A percentile compares a stretch with the other conserved stretches of the same genome.
Evolutionary conservation across 2,797 vertebrate genomes (phyloP).

Genomic region (Petrocephalus sullivani): DNA sequence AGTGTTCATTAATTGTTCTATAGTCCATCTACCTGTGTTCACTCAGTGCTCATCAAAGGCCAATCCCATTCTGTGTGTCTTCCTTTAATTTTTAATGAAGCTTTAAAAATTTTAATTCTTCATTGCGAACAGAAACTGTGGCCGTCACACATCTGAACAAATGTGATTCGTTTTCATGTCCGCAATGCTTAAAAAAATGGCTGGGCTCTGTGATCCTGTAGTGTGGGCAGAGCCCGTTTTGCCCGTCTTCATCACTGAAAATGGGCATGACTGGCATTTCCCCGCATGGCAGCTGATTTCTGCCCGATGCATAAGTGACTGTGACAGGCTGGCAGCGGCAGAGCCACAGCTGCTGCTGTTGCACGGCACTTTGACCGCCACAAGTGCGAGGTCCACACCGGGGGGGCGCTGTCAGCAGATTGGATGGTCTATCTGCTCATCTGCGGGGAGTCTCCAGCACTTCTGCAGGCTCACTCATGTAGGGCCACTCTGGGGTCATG

Average conservation of each 20-base stretch:
- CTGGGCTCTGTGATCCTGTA: too few relatives aligned
- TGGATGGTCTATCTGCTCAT: background rate
- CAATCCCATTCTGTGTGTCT: background rate
- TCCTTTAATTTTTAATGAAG: background rate
- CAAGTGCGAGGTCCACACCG: background rate
- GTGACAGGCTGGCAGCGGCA: background rate
- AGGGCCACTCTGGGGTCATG: background rate
- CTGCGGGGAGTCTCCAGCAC: background rate
- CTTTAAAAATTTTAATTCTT: background rate
- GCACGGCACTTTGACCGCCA: background rate
- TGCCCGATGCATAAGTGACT: background rate
- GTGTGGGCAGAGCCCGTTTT: background rate
- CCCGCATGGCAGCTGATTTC: background rate
- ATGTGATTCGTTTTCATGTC: background rate
- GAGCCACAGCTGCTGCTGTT: background rate
- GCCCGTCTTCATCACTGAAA: background rate
- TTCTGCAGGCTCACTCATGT: background rate
- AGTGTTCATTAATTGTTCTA: background rate
- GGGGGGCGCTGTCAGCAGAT: background rate
- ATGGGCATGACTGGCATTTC: background rate
- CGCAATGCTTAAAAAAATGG: background rate
- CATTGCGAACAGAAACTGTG: background rate
- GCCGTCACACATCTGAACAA: background rate
- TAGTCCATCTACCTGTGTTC: constrained; percentile 5
- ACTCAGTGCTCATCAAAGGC: background rate